These are phyloP conservation scores for Esox masquinongy DNA, from an alignment of 2,797 vertebrate genomes.

Conservation along the genomic window DNA sequence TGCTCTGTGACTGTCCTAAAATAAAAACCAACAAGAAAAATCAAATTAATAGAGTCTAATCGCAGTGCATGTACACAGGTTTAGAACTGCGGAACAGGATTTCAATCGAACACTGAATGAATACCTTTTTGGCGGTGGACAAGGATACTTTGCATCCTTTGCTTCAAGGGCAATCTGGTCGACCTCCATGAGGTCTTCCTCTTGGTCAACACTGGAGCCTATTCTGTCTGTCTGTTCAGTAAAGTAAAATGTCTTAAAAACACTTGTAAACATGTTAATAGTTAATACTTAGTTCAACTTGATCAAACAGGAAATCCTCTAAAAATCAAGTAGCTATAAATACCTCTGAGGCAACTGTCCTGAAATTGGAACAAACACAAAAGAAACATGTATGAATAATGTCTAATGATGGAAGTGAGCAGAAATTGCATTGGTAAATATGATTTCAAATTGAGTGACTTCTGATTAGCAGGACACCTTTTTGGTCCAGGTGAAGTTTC, in stretches of 20 bases:
- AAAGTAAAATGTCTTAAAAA: background rate
- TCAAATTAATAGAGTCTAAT: background rate
- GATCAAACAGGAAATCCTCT: too few relatives aligned
- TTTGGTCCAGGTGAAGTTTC: background rate
- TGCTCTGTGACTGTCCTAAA: slow-evolving; percentile 11
- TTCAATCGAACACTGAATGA: background rate
- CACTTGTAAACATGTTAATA: background rate
- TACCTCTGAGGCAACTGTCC: slow-evolving; percentile 17
- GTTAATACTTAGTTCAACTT: too few relatives aligned
- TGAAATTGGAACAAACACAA: slow-evolving; percentile 36
- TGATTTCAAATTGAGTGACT: background rate
- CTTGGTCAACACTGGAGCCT: background rate
- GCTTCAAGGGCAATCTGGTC: background rate
- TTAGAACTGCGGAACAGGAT: background rate
- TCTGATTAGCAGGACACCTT: slow-evolving; percentile 47
- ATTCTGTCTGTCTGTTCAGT: background rate
- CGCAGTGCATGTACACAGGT: background rate
- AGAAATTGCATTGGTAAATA: background rate
- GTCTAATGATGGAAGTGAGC: background rate
- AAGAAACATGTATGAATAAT: background rate
- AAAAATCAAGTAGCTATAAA: background rate
- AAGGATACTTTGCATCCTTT: background rate
- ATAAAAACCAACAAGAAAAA: background rate
- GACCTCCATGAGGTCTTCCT: background rate
- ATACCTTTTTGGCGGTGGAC: background rate